Evolutionary conservation across 2,888 invertebrate species (phyloP), one percentile per base, ranked within the genome.

Genomic region (Pachycephus smyrnensis): DNA sequence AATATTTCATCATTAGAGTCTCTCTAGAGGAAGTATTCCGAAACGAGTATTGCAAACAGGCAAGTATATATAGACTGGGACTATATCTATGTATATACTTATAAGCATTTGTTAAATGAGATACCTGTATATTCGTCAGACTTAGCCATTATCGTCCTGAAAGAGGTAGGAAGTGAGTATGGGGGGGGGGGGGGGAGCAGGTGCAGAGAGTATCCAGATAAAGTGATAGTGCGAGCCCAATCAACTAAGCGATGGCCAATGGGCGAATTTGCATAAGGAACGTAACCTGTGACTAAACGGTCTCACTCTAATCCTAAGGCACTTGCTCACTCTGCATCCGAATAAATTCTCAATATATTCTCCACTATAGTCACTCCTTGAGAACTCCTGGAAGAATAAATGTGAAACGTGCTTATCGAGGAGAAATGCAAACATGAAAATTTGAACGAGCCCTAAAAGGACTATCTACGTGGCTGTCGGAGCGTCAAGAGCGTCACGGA

Each of bases 171-270:
- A 55, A 23, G 55, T 9, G 55, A 6, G 40, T 55, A 2, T 23
- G 23, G 6, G 23, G 40, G 23, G 9, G 9, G 40, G 4, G 23
- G 23, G 6, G 40, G 40, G 15, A 15, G 15, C 15, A 40, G 15
- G 40, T 23, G 15, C 55, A 55, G 9, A 9, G 6, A 23, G 55
- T 55, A 55, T 55, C 1, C 23, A 55, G 55, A 55, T 55, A 23
- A 55, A 55, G 55, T 55, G 23, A 23, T 55, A 23, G 68, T 12
- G 69, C 68, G 68, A 74, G 73, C 73, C 77, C 77, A 77, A 77
- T 77, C 77, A 77, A 69, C 77, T 77, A 77, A 77, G 77, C 68
- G 77, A 74, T 74, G 73, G 73, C 31, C n/a, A 37, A 11, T 69
- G 68, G 23, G 23, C 35, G 36, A 77, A 77, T 77, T 77, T 77